Evolutionary conservation across 2,113 vertebrate species (phyloP).

Genomic region (Aegotheles bennettii): DNA sequence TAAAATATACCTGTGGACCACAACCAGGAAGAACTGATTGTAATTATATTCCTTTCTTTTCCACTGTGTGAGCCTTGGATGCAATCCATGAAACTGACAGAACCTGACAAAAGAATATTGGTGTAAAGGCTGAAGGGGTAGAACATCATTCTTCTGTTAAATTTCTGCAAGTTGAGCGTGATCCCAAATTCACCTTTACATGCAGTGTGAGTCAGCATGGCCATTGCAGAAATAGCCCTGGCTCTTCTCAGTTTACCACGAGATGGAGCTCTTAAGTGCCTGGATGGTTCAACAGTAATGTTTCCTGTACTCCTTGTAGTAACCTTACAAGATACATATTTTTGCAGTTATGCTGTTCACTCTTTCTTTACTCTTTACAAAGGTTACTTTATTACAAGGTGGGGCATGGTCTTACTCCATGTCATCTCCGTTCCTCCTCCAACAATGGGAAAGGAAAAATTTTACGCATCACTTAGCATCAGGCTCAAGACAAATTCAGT

Average conservation of each 20-base stretch:
- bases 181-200: not conserved
- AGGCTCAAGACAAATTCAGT: not conserved
- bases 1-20: not conserved
- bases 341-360: not conserved
- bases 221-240: rapidly evolving
- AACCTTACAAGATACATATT: rapidly evolving
- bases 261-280: not conserved
- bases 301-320: not conserved
- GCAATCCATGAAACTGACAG: not conserved
- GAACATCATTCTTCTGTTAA: not conserved
- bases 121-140: not conserved
- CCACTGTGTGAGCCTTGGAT: not conserved
- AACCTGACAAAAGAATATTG: not conserved
- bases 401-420: rapidly evolving
- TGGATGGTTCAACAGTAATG: not conserved
- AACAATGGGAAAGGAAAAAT: not conserved
- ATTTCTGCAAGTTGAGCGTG: not conserved
- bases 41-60: not conserved
- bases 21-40: not conserved
- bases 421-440: not conserved
- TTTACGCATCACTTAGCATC: not conserved
- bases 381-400: not conserved
- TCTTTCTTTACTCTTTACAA: not conserved
- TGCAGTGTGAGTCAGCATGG: rapidly evolving
- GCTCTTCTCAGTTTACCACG: not conserved